Percentiles rank a stretch among this genome's conserved stretches.
phyloP scores from a whole-genome alignment of 2,113 vertebrate species.

The Oreochromis tanganicae region DNA sequence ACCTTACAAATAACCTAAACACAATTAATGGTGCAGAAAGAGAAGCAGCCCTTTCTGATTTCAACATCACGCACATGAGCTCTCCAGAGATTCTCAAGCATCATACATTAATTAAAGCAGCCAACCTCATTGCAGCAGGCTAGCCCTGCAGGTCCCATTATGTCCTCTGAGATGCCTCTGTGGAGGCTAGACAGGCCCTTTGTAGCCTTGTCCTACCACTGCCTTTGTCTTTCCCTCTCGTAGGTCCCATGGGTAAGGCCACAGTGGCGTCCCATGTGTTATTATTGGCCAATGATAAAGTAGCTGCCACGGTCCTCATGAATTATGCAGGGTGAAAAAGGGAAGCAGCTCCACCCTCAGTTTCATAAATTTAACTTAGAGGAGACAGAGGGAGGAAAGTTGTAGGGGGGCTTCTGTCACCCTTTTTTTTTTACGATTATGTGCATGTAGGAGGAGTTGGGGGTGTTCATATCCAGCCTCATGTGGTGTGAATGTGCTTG shows the following conservation, averaged over 20 bases:
- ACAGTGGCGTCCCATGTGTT: constrained; percentile 50
- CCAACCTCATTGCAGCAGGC: constrained; percentile 2
- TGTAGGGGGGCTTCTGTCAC: neutral
- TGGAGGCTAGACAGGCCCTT: constrained; percentile 46
- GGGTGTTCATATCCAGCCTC: neutral
- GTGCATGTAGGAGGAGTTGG: neutral
- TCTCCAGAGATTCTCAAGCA: constrained; percentile 2
- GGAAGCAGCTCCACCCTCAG: constrained; percentile 44
- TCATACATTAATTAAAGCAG: constrained; percentile 54
- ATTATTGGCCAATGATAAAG: constrained; percentile 69
- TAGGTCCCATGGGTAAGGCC: constrained; percentile 58
- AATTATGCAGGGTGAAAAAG: constrained; percentile 64
- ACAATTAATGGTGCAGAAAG: neutral
- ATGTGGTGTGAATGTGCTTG: neutral
- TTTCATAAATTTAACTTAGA: constrained; percentile 68
- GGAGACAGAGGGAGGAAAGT: constrained; percentile 5
- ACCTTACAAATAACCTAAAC: neutral
- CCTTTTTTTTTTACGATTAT: neutral
- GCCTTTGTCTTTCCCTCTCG: constrained; percentile 59
- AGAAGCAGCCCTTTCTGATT: neutral
- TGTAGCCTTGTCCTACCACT: constrained; percentile 37
- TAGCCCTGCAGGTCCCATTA: constrained; percentile 19
- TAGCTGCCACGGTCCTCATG: constrained; percentile 67
- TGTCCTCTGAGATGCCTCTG: constrained; percentile 44
- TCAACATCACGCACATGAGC: constrained; percentile 1